Evolutionary conservation across 2,113 vertebrate genomes (phyloP).

Genomic region (Tympanuchus pallidicinctus): DNA sequence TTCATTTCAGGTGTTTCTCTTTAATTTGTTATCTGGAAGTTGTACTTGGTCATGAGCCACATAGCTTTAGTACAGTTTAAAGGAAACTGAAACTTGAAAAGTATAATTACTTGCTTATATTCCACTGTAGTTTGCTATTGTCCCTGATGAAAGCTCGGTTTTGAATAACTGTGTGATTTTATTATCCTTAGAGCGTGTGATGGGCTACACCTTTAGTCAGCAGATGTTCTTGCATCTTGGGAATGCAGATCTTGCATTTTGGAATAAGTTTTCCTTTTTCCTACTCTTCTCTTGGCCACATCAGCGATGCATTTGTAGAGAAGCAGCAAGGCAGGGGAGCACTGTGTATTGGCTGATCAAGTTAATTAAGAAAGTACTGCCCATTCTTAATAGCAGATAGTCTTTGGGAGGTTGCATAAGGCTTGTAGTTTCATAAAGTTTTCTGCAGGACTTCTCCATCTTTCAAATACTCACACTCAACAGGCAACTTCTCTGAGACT

Average conservation of each 20-base stretch:
- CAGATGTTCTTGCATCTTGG: not conserved
- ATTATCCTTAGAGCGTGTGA: not conserved
- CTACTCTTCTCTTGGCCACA: not conserved
- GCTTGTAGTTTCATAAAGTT: not conserved
- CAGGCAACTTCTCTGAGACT: not conserved
- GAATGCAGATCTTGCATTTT: not conserved
- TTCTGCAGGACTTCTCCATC: slow-evolving; percentile 6
- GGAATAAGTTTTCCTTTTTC: not conserved
- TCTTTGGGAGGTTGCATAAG: slow-evolving; percentile 5
- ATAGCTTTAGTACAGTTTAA: not conserved
- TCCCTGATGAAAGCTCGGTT: not conserved
- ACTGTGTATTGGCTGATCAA: not conserved
- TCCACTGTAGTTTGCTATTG: not conserved
- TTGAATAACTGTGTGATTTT: not conserved
- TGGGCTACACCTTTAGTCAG: not conserved
- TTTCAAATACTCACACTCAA: not conserved
- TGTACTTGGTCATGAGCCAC: not conserved
- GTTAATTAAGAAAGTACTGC: not conserved
- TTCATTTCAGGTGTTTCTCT: not conserved
- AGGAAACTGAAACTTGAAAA: not conserved
- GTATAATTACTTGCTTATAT: not conserved
- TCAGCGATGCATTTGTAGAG: not conserved
- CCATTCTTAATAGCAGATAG: not conserved
- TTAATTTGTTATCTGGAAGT: not conserved
- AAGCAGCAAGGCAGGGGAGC: not conserved